Base-by-base conservation (phyloP, 1,140 invertebrate species). In the Drosophila biarmipes region DNA sequence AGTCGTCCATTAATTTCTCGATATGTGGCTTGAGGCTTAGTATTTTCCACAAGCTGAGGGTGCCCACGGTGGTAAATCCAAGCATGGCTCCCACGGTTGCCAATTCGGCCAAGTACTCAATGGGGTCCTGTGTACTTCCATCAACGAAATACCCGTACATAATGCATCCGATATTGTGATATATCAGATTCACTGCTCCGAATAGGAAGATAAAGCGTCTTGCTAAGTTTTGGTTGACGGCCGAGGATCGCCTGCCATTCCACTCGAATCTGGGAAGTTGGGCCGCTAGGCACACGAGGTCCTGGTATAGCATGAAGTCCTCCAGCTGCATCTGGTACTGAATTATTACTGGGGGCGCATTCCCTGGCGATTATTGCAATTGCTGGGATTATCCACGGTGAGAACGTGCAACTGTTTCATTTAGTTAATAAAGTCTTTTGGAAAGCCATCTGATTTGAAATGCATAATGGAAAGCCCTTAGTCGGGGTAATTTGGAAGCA, bases 101-200 rank as follows among this genome's bases (percentile, higher is more conserved):
- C n/a, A 90, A 27, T 17, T 76, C 43, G 6, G 59, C 66, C 8
- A 90, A 21, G 34, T 73, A 57, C 0, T 15, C 58, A 37, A 37
- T 11, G 0, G 61, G 17, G 15, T 73, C 15, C 2, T 43, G n/a
- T 6, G 40, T 3, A n/a, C 38, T 34, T 8, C 48, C 5, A 7
- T 82, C 56, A 1, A 52, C 48, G 19, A 72, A 40, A n/a, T 54
- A 56, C 8, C 69, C 45, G 69, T 66, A 78, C 45, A 84, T 61
- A 8, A 84, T n/a, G 71, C 86, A 46, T 31, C 87, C 87, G 35
- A 90, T 4, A 67, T 87, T 90, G 46, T 90, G 87, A 64, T 90
- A 90, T 12, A 77, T 11, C 38, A 90, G 45, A 46, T 87, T 90
- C 2, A 75, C 0, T 5, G 73, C 55, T 14, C 81, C 79, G 7